These are phyloP conservation scores for Hapalemur alaotrensis DNA, from an alignment of 2,797 vertebrate genomes.

Conservation along the genomic window DNA sequence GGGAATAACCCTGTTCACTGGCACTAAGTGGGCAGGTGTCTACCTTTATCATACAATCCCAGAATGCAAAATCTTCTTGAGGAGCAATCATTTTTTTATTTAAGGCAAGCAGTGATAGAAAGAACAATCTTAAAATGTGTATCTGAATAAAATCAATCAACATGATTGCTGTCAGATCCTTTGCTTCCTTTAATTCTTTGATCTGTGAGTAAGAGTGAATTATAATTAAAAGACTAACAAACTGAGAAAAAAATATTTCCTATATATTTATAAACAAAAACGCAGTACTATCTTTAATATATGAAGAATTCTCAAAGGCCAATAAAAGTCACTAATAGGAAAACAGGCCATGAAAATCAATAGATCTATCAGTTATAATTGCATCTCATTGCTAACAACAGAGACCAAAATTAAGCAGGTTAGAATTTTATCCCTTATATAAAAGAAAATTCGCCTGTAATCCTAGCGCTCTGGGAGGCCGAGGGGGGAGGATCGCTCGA, in stretches of 20 bases:
- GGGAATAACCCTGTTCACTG: not conserved
- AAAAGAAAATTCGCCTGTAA: not conserved
- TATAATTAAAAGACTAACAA: not conserved
- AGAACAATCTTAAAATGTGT: not conserved
- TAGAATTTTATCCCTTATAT: not conserved
- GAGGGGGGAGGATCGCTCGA: no score
- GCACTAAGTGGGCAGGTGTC: not conserved
- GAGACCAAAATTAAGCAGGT: not conserved
- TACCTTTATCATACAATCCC: not conserved
- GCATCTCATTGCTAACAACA: not conserved
- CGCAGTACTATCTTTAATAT: not conserved
- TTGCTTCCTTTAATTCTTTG: not conserved
- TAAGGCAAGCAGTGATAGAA: not conserved
- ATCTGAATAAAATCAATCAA: not conserved
- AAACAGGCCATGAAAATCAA: not conserved
- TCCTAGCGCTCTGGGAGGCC: no score
- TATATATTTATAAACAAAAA: not conserved
- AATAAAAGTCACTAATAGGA: not conserved
- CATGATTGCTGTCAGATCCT: not conserved
- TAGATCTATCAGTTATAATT: not conserved
- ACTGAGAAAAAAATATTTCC: not conserved
- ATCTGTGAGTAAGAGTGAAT: not conserved
- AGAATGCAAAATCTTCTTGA: not conserved
- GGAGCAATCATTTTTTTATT: not conserved
- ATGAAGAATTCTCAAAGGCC: not conserved